Conservation (phyloP, 2,888 invertebrate genomes). For the Drosophila trichaetosa region DNA sequence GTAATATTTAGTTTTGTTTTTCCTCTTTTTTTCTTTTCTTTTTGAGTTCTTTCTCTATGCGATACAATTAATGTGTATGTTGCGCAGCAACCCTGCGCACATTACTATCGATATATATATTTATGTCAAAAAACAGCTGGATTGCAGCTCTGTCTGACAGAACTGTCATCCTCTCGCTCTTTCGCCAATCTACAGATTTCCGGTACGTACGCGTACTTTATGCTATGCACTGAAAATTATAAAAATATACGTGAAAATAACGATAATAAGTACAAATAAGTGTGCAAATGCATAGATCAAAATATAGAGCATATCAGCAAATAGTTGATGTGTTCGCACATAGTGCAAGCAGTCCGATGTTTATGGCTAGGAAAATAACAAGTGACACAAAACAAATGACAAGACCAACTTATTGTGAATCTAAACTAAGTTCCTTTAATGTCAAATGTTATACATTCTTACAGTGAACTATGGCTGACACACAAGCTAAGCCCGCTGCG, state of each 20-base stretch:
- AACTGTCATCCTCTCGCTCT: slow-evolving; percentile 78
- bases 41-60: slow-evolving; percentile 44
- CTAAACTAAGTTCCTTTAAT: not conserved
- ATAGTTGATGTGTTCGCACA: slow-evolving; percentile 2
- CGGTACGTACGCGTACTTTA: slow-evolving; percentile 84
- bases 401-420: slow-evolving; percentile 14
- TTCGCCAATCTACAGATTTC: slow-evolving; percentile 85
- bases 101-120: slow-evolving; percentile 39
- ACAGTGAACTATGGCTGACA: slow-evolving; percentile 84
- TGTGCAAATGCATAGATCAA: slow-evolving; percentile 33
- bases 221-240: slow-evolving; percentile 48
- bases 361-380: slow-evolving; percentile 60
- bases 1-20: slow-evolving; percentile 36
- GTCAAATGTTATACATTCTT: slow-evolving; percentile 8
- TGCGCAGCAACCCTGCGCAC: slow-evolving; percentile 41
- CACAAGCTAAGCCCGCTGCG: slow-evolving; percentile 83
- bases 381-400: slow-evolving; percentile 57
- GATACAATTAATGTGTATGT: slow-evolving; percentile 25
- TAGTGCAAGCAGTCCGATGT: slow-evolving; percentile 66
- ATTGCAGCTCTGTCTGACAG: slow-evolving; percentile 45
- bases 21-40: slow-evolving; percentile 20
- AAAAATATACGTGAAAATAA: slow-evolving; percentile 53
- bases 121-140: slow-evolving; percentile 2
- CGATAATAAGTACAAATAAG: slow-evolving; percentile 39
- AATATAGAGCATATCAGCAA: slow-evolving; percentile 16